Evolutionary conservation across 2,888 invertebrate species (phyloP), one percentile per base, ranked within the genome.

Genomic region (Peribatodes rhomboidaria): DNA sequence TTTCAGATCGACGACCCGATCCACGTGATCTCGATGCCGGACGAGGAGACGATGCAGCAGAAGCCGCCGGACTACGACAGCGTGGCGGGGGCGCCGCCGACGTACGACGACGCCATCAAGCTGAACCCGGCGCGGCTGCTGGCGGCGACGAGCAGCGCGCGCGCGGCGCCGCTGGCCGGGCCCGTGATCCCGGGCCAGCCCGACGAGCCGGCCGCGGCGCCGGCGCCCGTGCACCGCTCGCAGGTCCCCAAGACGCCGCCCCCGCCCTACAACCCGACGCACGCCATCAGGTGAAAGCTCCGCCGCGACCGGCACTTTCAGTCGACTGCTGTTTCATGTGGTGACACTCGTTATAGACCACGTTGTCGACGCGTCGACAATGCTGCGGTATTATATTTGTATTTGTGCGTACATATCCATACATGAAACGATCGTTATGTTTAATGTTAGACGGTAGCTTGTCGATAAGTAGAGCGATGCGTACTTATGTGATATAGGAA

Each of bases 31-130:
- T 94, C 94, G 71, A 94, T 95, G 85, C 94, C 94, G 69, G 93
- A 94, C 70, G 93, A 94, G 73, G 93, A 92, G 79, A 93, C 93
- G 66, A 94, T 94, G 85, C 93, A 94, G 77, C 95, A 95, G 79
- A 96, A 96, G 82, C 96, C 96, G 37, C 96, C 96, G 1, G 96
- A 96, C 83, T 96, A 96, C 86, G 96, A 96, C 79, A 94, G 95
- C 8, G 95, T 96, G 57, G 95, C 95, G 9, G 95, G 95, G 41
- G 94, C 95, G 63, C 96, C 96, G 67, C 96, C 96, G 1, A 95
- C 95, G 16, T 96, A 96, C 85, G 96, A 96, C 81, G 96, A 96
- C 79, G 96, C 96, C 50, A 95, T 96, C 78, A 96, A 95, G 84
- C 88, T 96, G 68, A 95, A 94, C 88, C 96, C 96, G 16, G 93